Evolutionary conservation across 2,888 invertebrate genomes (phyloP), one percentile per base, ranked within the genome.

Genomic region (Volucella inanis): DNA sequence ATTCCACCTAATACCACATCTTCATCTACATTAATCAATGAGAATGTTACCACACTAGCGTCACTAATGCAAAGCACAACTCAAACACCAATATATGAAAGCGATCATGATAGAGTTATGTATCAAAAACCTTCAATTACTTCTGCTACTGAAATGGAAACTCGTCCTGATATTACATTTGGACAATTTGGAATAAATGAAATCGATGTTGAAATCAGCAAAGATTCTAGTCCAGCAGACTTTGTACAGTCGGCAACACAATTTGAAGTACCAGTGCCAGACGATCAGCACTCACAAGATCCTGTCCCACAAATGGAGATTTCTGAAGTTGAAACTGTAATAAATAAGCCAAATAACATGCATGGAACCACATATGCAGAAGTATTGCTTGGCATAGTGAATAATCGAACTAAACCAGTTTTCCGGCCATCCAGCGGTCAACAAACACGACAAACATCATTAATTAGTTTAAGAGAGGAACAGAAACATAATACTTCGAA

Each of bases 361-460:
- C 61, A 74, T 8, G 75, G 65, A 71, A 72, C 85, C 75, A 91
- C 91, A 55, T 91, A 91, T 85, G 91, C 91, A 86, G 90, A 91
- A 88, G 91, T 91, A 79, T 88, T 91, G 49, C 91, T 91, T 88
- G 91, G 91, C 50, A 61, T 52, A 70, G 41, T 55, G 52, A 80
- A 52, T 52, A 67, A 50, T 18, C 72, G 68, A 15, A 74, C 86
- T 88, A 86, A 88, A 88, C 87, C 89, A 89, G 87, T 87, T 90
- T 91, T 93, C 91, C 94, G 94, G 94, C 93, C 94, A 94, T 94
- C 94, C 93, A 93, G 92, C 91, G 90, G 90, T 89, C 90, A 90
- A 86, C 89, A 89, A 87, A 88, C 68, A 82, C 62, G 62, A 47
- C 74, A 84, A 77, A 57, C 87, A 31, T 83, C 88, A 43, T 88